Evolutionary conservation across 2,888 invertebrate species (phyloP).

Genomic region (Rhagonycha fulva): DNA sequence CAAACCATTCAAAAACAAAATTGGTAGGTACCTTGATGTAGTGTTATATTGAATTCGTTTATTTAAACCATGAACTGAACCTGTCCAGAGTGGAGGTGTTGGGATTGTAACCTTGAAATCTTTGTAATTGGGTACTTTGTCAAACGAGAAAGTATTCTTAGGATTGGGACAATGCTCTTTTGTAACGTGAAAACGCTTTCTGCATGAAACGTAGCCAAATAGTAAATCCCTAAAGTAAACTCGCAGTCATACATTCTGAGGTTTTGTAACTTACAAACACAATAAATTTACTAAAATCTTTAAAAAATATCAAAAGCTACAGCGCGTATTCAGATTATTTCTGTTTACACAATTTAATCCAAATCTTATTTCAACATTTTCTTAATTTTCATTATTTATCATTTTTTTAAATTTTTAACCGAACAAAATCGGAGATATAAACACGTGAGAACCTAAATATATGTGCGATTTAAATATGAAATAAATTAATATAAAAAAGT

Average conservation of each 20-base stretch:
- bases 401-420: not conserved
- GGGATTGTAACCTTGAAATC: slow-evolving; percentile 31
- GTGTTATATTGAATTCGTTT: slow-evolving; percentile 27
- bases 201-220: not conserved
- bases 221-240: not conserved
- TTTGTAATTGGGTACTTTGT: slow-evolving; percentile 32
- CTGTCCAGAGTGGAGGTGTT: slow-evolving; percentile 32
- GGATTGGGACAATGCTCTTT: not conserved
- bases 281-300: not conserved
- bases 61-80: slow-evolving; percentile 21
- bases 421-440: too few relatives aligned
- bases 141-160: slow-evolving; percentile 24
- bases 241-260: not conserved
- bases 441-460: too few relatives aligned
- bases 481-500: too few relatives aligned
- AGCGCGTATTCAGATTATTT: not conserved
- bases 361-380: not conserved
- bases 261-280: not conserved
- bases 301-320: not conserved
- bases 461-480: too few relatives aligned
- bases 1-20: slow-evolving; percentile 20
- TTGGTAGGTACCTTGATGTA: slow-evolving; percentile 21
- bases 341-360: not conserved
- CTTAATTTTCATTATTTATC: not conserved
- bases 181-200: not conserved